Evolutionary conservation across 2,113 vertebrate species (phyloP), one percentile per base, ranked within the genome.

Genomic region (Petromus typicus): DNA sequence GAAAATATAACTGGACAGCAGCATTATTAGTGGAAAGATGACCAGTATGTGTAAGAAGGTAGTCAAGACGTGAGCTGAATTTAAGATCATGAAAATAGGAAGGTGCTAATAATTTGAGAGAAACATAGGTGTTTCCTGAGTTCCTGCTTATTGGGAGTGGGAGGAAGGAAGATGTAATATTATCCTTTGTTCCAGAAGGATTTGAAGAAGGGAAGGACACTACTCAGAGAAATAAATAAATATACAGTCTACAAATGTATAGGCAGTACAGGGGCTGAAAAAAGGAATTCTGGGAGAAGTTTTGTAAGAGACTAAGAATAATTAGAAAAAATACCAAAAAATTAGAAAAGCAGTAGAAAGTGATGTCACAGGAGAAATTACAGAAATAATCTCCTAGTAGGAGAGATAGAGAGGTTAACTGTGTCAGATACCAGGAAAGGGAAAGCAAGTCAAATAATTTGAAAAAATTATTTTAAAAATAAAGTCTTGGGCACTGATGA

Each of bases 131-230:
- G 27, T 69, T 22, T 81, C 51, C 13, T 17, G 32, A 16, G 12
- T 67, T 84, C 86, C 71, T 85, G n/a, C 1, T 51, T 71, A 34
- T 20, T 45, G 56, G 4, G 8, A 34, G 14, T 7, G 54, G 30
- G 6, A 79, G 2, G 2, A 13, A 57, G 3, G 17, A 17, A 67
- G 1, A 43, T 10, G 63, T 7, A 37, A 73, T 40, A 51, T 34
- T 91, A 90, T 14, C n/a, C 56, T 69, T 80, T 57, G 14, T 80
- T 87, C 45, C 27, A 63, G 93, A 95, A 86, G 1, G n/a, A 34
- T 48, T 56, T 63, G 7, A n/a, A n/a, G 4, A 8, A 10, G 5
- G 32, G 13, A n/a, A 51, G 48, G 48, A 10, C 37, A 27, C 22
- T 86, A 7, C 14, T 16, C 10, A 93, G 25, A 81, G 43, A 86